Evolutionary conservation across 2,113 vertebrate species (phyloP).

Genomic region (Eretmodus cyanostictus): DNA sequence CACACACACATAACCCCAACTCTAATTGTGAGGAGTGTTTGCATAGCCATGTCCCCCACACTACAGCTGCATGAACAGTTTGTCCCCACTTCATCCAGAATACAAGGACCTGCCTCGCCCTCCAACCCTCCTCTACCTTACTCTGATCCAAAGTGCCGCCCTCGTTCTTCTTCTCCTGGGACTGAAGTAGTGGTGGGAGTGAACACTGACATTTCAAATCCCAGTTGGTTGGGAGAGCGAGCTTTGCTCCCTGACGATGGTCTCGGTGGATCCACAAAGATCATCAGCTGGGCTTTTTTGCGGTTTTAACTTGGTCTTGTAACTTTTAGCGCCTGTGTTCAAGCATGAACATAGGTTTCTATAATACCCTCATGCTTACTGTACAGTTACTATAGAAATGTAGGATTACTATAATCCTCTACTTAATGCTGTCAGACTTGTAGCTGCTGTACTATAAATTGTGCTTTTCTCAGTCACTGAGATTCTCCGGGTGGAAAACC

Average conservation of each 20-base stretch:
- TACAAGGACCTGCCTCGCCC: neutral
- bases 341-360: neutral
- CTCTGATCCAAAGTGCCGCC: neutral
- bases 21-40: neutral
- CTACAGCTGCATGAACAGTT: neutral
- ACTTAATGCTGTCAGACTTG: neutral
- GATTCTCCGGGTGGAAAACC: neutral
- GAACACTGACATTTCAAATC: neutral
- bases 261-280: neutral
- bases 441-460: neutral
- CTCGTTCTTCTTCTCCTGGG: neutral
- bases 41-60: neutral
- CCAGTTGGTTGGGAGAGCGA: neutral
- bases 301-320: neutral
- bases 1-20: neutral
- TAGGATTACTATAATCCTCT: conserved; percentile 24
- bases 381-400: neutral
- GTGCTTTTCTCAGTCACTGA: neutral
- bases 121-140: neutral
- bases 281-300: neutral
- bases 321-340: neutral
- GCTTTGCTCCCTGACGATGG: neutral
- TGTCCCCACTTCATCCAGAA: neutral
- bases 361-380: neutral
- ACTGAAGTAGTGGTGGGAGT: neutral